Evolutionary conservation across 2,888 invertebrate species (phyloP).

Genomic region (Acrocyrtus sp.): DNA sequence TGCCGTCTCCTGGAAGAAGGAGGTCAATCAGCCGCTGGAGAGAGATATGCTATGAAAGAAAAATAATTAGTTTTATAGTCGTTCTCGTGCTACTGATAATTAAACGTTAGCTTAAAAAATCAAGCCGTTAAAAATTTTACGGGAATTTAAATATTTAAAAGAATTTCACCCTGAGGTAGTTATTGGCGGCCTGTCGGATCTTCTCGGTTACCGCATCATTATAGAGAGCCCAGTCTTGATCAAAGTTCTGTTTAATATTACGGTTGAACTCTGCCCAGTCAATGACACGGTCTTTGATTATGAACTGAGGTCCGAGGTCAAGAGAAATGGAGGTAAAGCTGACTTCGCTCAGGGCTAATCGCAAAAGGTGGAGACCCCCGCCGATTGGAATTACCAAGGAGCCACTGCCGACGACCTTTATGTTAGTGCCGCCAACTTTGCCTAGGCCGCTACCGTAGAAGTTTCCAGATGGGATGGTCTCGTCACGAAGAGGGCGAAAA

Average conservation of each 20-base stretch:
- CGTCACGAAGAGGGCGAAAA: conserved; percentile 33
- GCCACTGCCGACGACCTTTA: conserved; percentile 26
- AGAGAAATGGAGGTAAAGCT: conserved; percentile 15
- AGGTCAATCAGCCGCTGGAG: too few species aligned
- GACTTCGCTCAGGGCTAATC: conserved; percentile 24
- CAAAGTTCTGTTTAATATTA: conserved; percentile 42
- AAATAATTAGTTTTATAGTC: too few species aligned
- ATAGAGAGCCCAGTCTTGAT: conserved; percentile 29
- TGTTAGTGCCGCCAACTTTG: not conserved
- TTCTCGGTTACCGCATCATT: conserved; percentile 31
- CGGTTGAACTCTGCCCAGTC: conserved; percentile 29
- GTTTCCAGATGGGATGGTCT: conserved; percentile 45
- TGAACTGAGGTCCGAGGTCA: conserved; percentile 16
- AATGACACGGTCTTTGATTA: conserved; percentile 15
- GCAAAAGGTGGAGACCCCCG: conserved; percentile 32
- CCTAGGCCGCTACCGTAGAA: conserved; percentile 31
- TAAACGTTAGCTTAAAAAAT: too few species aligned
- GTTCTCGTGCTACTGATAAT: too few species aligned
- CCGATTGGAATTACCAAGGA: conserved; percentile 43
- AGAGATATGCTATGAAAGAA: too few species aligned
- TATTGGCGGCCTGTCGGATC: conserved; percentile 42
- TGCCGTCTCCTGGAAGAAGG: too few species aligned
- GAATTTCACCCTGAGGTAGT: too few species aligned
- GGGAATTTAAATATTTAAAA: too few species aligned
- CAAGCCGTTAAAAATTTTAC: too few species aligned